phyloP scores from a whole-genome alignment of 2,888 invertebrate genomes.

The Stratiomys singularior region DNA sequence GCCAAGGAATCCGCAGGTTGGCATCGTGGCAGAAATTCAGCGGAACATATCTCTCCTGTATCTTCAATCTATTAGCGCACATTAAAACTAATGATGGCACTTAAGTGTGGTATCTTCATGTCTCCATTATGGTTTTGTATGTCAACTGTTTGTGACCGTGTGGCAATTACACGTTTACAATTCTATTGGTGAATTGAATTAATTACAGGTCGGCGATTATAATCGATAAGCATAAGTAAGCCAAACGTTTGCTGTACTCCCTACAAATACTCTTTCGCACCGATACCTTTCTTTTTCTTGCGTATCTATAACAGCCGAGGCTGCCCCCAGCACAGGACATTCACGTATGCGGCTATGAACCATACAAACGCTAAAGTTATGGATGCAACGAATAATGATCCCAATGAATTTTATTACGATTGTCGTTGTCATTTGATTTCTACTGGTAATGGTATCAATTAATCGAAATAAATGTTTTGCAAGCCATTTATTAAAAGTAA shows the following conservation, averaged over 20 bases:
- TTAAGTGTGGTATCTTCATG: slow-evolving; percentile 42
- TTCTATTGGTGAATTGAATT: slow-evolving; percentile 44
- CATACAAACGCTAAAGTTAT: neutral
- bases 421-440: slow-evolving; percentile 34
- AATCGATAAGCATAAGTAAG: slow-evolving; percentile 28
- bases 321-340: neutral
- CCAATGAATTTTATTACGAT: slow-evolving; percentile 43
- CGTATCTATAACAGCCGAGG: neutral
- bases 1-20: too few relatives aligned
- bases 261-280: neutral
- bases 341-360: neutral
- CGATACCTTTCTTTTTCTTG: neutral
- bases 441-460: slow-evolving; percentile 35
- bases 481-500: slow-evolving; percentile 15
- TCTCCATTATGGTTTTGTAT: slow-evolving; percentile 45
- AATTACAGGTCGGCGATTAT: slow-evolving; percentile 38
- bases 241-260: slow-evolving; percentile 12
- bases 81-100: slow-evolving; percentile 30
- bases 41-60: neutral
- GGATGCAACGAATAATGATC: slow-evolving; percentile 29
- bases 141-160: slow-evolving; percentile 40
- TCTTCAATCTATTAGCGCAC: slow-evolving; percentile 21
- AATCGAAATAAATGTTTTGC: slow-evolving; percentile 32
- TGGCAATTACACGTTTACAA: slow-evolving; percentile 42
- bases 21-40: too few relatives aligned